Evolutionary conservation across 2,113 vertebrate species (phyloP).

Genomic region (Psophia crepitans): DNA sequence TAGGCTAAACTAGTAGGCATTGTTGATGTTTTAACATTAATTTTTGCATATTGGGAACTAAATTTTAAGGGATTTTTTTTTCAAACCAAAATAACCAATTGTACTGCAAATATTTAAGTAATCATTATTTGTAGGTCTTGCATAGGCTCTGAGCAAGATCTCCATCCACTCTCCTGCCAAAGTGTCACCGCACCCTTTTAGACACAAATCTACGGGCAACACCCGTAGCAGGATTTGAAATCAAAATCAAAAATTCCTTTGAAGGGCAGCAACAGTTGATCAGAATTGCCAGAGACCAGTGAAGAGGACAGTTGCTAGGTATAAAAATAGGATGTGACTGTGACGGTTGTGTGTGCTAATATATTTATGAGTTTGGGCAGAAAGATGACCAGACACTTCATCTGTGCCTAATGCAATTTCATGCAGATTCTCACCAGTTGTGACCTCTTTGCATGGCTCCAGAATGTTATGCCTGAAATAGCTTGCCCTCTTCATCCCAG

Average conservation of each 20-base stretch:
- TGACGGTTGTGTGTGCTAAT: background rate
- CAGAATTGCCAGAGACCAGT: background rate
- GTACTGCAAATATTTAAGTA: background rate
- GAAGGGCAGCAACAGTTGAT: background rate
- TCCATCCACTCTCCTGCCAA: background rate
- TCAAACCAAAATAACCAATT: background rate
- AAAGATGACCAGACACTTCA: background rate
- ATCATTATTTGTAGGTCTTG: background rate
- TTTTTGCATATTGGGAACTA: background rate
- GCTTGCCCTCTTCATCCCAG: background rate
- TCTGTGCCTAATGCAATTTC: conserved; percentile 41
- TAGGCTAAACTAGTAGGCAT: background rate
- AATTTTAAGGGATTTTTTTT: background rate
- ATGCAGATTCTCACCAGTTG: background rate
- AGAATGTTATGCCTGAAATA: conserved; percentile 18
- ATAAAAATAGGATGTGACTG: background rate
- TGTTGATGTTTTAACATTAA: background rate
- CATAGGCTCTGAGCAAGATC: background rate
- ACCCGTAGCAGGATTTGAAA: background rate
- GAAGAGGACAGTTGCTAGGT: background rate
- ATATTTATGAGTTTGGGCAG: conserved; percentile 7
- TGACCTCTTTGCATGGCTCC: background rate
- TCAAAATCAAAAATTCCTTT: background rate
- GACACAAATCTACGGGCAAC: background rate
- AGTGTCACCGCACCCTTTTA: background rate